Conservation (phyloP, 2,888 invertebrate genomes). For the Mesorhabditis sp. region DNA sequence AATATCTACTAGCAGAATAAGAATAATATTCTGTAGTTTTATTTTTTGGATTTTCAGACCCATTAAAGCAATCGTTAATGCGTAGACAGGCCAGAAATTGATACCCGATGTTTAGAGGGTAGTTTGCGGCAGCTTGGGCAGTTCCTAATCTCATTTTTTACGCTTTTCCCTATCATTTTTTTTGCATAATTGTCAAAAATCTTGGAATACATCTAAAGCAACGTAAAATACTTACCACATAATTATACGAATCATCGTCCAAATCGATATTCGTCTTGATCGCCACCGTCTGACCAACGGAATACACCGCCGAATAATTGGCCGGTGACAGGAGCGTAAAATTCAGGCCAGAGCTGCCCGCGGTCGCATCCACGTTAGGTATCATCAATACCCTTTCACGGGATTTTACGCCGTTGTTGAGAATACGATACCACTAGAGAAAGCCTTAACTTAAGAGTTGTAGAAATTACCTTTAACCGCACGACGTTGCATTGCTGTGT, state of each 20-base stretch:
- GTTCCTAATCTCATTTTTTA: too few relatives aligned
- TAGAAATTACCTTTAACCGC: slow-evolving; percentile 2
- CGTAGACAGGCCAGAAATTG: too few relatives aligned
- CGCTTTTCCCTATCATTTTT: too few relatives aligned
- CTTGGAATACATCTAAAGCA: neutral
- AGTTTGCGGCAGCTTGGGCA: too few relatives aligned
- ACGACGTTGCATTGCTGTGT: neutral
- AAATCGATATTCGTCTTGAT: neutral
- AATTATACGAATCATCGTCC: neutral
- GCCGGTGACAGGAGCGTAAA: neutral
- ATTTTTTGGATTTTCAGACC: too few relatives aligned
- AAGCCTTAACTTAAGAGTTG: neutral
- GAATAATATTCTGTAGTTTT: too few relatives aligned
- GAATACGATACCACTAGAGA: neutral
- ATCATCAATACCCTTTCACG: neutral
- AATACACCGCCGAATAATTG: neutral
- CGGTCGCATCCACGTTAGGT: neutral
- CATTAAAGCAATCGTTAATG: too few relatives aligned
- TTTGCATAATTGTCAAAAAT: too few relatives aligned
- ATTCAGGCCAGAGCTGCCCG: neutral
- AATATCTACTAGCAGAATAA: too few relatives aligned
- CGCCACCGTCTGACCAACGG: neutral
- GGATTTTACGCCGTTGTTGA: neutral
- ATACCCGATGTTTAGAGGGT: too few relatives aligned
- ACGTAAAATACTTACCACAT: slow-evolving; percentile 1